These are phyloP conservation scores for Chironomus striatipennis DNA, from an alignment of 1,140 invertebrate species.

Conservation along the genomic window DNA sequence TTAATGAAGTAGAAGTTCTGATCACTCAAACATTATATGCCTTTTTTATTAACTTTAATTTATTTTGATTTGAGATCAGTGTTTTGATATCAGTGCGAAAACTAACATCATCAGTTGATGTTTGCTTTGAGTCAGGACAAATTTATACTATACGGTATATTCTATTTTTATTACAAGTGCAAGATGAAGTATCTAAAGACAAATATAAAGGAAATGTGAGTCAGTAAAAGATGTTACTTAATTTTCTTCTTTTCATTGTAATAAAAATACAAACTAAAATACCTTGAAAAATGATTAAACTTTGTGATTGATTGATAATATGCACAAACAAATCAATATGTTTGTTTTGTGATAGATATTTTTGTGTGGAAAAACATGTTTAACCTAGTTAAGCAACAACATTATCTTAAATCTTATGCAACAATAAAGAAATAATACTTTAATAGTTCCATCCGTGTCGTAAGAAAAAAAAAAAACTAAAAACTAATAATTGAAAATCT, in stretches of 20 bases:
- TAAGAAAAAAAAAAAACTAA: too few species aligned
- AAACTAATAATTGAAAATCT: conserved; percentile 15
- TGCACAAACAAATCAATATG: not conserved
- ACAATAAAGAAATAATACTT: conserved; percentile 15
- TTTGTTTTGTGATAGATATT: not conserved
- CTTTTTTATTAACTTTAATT: conserved; percentile 1
- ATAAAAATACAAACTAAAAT: not conserved
- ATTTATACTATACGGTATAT: not conserved
- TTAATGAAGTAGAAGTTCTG: too few species aligned
- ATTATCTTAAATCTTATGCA: not conserved
- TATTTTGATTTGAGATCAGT: not conserved
- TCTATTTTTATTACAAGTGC: not conserved
- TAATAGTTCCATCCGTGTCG: not conserved
- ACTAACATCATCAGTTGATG: not conserved
- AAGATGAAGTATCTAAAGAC: conserved; percentile 1
- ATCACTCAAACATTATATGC: too few species aligned
- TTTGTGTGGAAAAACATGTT: not conserved
- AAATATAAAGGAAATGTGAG: not conserved
- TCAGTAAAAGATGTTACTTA: not conserved
- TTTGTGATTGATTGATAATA: conserved; percentile 4
- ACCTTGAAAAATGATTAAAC: not conserved
- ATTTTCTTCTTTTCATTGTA: too few species aligned
- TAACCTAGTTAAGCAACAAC: not conserved
- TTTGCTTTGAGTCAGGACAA: not conserved
- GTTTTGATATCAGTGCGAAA: conserved; percentile 7